These are phyloP conservation scores for Antennarius maculatus DNA, from an alignment of 2,797 vertebrate species.

Conservation along the genomic window DNA sequence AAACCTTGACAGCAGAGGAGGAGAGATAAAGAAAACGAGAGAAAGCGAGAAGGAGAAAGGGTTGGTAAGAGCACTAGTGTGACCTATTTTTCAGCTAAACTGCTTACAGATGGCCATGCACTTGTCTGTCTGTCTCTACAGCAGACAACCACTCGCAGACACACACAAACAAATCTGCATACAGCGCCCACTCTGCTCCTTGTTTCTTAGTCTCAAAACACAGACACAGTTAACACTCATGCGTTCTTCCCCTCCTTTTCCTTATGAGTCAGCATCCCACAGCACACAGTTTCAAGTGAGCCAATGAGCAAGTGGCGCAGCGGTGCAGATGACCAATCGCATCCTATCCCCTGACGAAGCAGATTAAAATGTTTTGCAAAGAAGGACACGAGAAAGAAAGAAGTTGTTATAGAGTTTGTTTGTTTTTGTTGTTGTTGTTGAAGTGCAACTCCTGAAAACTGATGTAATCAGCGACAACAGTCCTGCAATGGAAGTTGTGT, in stretches of 20 bases:
- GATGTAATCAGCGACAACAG: background rate
- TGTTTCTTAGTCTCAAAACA: conserved; percentile 58
- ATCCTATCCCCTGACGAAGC: conserved; percentile 32
- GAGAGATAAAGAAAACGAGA: conserved; percentile 36
- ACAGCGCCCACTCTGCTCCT: conserved; percentile 51
- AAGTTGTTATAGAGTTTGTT: conserved; percentile 22
- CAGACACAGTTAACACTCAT: conserved; percentile 47
- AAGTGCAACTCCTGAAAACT: background rate
- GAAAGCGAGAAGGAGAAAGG: conserved; percentile 27
- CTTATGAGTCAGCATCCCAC: conserved; percentile 65
- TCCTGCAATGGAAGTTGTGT: background rate
- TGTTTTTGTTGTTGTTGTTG: too few relatives aligned
- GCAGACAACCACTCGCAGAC: conserved; percentile 55
- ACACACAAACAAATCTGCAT: conserved; percentile 64
- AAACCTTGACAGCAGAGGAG: conserved; percentile 51
- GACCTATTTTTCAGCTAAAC: conserved; percentile 66
- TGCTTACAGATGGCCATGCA: conserved; percentile 51
- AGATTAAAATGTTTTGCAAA: conserved; percentile 33
- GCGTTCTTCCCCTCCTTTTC: conserved; percentile 40
- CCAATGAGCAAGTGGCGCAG: conserved; percentile 58
- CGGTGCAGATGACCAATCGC: conserved; percentile 51
- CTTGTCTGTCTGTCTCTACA: conserved; percentile 47
- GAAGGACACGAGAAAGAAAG: conserved; percentile 30
- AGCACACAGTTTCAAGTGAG: conserved; percentile 52
- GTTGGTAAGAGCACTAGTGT: conserved; percentile 45